Conservation (phyloP, 2,797 vertebrate genomes). For the Ambastaia sidthimunki region DNA sequence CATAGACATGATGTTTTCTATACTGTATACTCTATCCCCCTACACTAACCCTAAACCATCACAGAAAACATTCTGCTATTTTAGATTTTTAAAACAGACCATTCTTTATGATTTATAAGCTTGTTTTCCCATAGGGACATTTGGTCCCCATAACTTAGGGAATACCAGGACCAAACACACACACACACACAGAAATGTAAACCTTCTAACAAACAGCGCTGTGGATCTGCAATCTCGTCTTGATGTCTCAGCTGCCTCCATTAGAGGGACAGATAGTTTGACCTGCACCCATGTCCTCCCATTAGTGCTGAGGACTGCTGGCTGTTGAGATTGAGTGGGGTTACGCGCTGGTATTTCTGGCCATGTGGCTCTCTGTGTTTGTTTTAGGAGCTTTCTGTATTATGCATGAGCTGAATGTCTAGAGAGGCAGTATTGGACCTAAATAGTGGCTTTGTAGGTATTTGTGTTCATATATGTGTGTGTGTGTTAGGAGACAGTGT, state of each 20-base stretch:
- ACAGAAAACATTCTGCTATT: too few species aligned
- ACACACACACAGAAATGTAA: conserved; percentile 54
- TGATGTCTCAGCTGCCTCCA: conserved; percentile 24
- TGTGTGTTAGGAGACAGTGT: conserved; percentile 3
- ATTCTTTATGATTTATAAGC: too few species aligned
- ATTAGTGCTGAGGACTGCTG: conserved; percentile 36
- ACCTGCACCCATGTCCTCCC: conserved; percentile 49
- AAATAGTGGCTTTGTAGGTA: conserved; percentile 10
- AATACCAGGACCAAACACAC: conserved; percentile 3
- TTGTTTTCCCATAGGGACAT: too few species aligned
- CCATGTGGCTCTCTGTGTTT: conserved; percentile 64
- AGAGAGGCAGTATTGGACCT: conserved; percentile 55
- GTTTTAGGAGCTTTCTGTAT: conserved; percentile 69
- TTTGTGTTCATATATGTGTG: neutral
- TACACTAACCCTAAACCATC: too few species aligned
- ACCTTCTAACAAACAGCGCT: conserved; percentile 54
- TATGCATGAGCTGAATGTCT: conserved; percentile 67
- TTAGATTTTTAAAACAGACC: too few species aligned
- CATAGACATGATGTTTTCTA: too few species aligned
- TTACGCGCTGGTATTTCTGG: conserved; percentile 51
- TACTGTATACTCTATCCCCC: too few species aligned
- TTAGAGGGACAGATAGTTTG: conserved; percentile 59
- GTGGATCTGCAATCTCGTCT: conserved; percentile 2
- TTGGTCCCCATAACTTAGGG: too few species aligned
- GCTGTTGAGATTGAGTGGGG: conserved; percentile 37